These are phyloP conservation scores for Ctenoplectra terminalis DNA, from an alignment of 1,140 invertebrate genomes.

Conservation along the genomic window DNA sequence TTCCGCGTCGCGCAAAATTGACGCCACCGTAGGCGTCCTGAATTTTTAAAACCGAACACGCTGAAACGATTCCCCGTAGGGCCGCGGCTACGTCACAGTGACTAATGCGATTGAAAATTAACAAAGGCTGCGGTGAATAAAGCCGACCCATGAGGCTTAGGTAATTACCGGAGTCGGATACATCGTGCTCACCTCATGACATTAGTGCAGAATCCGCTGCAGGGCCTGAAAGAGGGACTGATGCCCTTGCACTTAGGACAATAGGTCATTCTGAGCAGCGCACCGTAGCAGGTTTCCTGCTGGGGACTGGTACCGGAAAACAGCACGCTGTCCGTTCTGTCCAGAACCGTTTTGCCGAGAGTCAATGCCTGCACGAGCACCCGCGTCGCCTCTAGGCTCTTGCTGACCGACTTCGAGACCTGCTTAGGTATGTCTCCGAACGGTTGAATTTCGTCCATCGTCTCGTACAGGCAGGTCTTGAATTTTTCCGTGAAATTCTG, in stretches of 20 bases:
- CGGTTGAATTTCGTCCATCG: constrained; percentile 89
- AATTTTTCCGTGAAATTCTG: constrained; percentile 89
- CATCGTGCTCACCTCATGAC: constrained; percentile 87
- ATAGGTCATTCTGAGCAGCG: constrained; percentile 90
- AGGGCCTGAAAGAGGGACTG: constrained; percentile 86
- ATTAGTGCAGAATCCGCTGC: constrained; percentile 93
- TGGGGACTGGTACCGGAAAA: constrained; percentile 81
- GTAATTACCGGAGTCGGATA: constrained; percentile 20
- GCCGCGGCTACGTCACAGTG: not conserved
- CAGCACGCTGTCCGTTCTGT: constrained; percentile 86
- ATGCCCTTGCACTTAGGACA: constrained; percentile 91
- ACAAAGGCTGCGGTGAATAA: no score
- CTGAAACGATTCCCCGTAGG: constrained; percentile 6
- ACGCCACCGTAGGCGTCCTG: not conserved
- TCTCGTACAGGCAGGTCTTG: constrained; percentile 88
- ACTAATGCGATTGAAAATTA: constrained; percentile 40
- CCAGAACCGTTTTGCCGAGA: constrained; percentile 87
- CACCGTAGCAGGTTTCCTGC: constrained; percentile 87
- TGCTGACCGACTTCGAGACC: constrained; percentile 86
- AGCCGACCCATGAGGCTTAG: not conserved
- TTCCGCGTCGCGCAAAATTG: not conserved
- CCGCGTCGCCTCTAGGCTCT: constrained; percentile 89
- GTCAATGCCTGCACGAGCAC: constrained; percentile 89
- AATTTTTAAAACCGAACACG: no score
- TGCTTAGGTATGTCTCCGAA: constrained; percentile 91